These are phyloP conservation scores for Drosophila emarginata DNA, from an alignment of 2,888 invertebrate genomes.

Conservation along the genomic window DNA sequence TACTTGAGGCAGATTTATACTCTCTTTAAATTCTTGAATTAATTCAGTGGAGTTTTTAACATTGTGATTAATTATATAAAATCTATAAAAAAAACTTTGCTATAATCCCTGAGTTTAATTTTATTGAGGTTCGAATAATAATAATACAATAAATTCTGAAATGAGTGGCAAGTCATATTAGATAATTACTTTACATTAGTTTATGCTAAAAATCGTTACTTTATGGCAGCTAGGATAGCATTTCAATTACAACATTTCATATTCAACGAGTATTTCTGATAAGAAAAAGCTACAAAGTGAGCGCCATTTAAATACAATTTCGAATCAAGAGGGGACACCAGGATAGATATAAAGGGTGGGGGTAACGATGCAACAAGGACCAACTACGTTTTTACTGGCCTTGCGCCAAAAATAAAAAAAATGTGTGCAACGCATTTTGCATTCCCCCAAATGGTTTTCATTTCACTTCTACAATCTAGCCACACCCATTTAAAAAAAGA, in stretches of 20 bases:
- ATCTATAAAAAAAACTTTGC: too few relatives aligned
- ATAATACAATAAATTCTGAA: too few relatives aligned
- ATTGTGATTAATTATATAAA: too few relatives aligned
- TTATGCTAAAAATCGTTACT: too few relatives aligned
- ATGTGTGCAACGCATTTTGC: constrained; percentile 35
- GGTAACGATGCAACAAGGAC: background rate
- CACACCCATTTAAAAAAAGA: constrained; percentile 21
- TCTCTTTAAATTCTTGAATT: too few relatives aligned
- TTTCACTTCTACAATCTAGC: constrained; percentile 32
- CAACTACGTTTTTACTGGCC: constrained; percentile 47
- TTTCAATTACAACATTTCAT: background rate
- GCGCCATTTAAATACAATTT: constrained; percentile 5
- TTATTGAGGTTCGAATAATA: too few relatives aligned
- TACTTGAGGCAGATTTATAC: too few relatives aligned
- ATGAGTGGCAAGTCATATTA: too few relatives aligned
- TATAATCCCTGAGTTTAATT: too few relatives aligned
- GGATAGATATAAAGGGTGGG: background rate
- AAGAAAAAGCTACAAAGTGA: background rate
- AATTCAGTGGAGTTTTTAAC: too few relatives aligned
- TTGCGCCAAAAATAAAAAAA: constrained; percentile 43
- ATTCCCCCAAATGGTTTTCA: constrained; percentile 35
- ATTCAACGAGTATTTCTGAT: background rate
- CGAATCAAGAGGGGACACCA: background rate
- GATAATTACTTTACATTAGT: too few relatives aligned
- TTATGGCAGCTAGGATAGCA: background rate